Percentiles rank a stretch among this genome's conserved stretches.
Evolutionary conservation across 2,113 vertebrate species (phyloP).

Genomic region (Pagrus major): DNA sequence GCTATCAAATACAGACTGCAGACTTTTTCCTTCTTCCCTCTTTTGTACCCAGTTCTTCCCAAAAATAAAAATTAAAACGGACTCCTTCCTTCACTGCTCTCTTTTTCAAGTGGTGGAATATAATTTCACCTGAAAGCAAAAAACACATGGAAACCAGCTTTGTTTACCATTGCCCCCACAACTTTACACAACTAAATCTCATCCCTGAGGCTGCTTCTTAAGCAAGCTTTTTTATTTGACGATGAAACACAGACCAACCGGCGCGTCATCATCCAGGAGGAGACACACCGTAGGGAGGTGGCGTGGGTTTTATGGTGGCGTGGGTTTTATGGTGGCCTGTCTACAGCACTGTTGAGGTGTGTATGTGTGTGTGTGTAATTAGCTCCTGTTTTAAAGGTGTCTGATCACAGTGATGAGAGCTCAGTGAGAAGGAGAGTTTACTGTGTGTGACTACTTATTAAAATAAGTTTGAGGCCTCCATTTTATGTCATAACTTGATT

Average conservation of each 20-base stretch:
- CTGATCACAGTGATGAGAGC: slow-evolving; percentile 58
- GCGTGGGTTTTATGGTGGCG: slow-evolving; percentile 35
- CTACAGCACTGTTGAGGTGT: no score
- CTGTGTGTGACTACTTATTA: slow-evolving; percentile 55
- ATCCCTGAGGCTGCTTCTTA: slow-evolving; percentile 29
- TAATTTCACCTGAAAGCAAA: slow-evolving; percentile 12
- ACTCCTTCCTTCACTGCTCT: neutral
- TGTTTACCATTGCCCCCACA: slow-evolving; percentile 10
- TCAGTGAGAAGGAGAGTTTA: slow-evolving; percentile 9
- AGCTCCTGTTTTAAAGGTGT: slow-evolving; percentile 41
- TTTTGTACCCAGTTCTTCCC: neutral
- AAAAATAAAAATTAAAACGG: neutral
- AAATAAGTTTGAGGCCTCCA: slow-evolving; percentile 28
- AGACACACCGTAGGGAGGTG: slow-evolving; percentile 8
- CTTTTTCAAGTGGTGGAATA: neutral
- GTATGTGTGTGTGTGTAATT: slow-evolving; percentile 49
- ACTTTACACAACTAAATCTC: neutral
- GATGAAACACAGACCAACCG: slow-evolving; percentile 40
- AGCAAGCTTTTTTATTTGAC: slow-evolving; percentile 15
- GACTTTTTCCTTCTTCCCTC: neutral
- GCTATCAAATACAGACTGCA: neutral
- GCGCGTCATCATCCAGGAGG: slow-evolving; percentile 27
- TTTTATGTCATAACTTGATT: slow-evolving; percentile 40
- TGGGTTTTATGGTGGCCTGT: no score
- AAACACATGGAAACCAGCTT: slow-evolving; percentile 20